Base-by-base conservation (phyloP, 2,888 invertebrate species). In the Anaspis maculata region DNA sequence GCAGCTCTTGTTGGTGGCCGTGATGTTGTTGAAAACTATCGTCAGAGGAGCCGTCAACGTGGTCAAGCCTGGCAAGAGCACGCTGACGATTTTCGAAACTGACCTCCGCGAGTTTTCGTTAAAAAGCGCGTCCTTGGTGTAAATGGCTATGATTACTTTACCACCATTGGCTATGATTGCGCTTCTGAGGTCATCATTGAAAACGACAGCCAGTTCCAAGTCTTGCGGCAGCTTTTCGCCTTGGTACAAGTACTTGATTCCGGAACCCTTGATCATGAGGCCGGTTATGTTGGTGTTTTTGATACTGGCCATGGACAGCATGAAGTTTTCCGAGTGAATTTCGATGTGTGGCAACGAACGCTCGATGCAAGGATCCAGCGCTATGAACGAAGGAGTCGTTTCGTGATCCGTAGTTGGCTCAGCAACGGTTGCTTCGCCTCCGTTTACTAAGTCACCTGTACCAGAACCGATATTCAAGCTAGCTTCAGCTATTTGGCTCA, bases 201-300 rank as follows among this genome's bases (percentile, higher is more conserved):
- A 27, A 2, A 38, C n/a, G 2, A 38, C 12, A 3, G 35, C 39
- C 13, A 29, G 32, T 32, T 32, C 25, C 3, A 39, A 13, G 19
- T 32, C 22, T n/a, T n/a, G n/a, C n/a, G n/a, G n/a, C n/a, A n/a
- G n/a, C n/a, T n/a, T n/a, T n/a, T n/a, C n/a, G n/a, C n/a, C n/a
- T n/a, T n/a, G n/a, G n/a, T n/a, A n/a, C n/a, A n/a, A n/a, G n/a
- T n/a, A n/a, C n/a, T n/a, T n/a, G n/a, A n/a, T n/a, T n/a, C n/a
- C n/a, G 4, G 9, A 5, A 9, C 11, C 11, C 6, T 31, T 11
- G 5, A 31, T n/a, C 3, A 31, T 11, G 5, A 31, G 7, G 3
- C 25, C 31, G 2, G 11, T 11, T 2, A 31, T 31, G 15, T 31
- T 31, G 3, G 25, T 25, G 4, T 4, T 6, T n/a, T 31, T 6